Percentiles rank a stretch among this genome's conserved stretches.
Conservation (phyloP, 2,113 vertebrate genomes). For the Psittacara wagleri region DNA sequence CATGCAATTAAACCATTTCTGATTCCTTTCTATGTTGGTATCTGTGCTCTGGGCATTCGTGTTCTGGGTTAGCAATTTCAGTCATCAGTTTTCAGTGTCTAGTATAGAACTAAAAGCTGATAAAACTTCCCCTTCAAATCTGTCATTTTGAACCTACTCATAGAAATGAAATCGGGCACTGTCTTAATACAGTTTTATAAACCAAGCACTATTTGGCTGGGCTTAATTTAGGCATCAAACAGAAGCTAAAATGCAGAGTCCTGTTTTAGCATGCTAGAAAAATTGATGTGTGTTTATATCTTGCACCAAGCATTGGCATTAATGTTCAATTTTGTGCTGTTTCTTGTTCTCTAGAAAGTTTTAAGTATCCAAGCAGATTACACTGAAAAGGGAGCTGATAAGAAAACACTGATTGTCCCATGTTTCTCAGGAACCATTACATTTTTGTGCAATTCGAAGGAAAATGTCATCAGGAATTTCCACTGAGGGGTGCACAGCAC, state of each 20-base stretch:
- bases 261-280: neutral
- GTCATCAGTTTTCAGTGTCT: neutral
- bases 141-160: neutral
- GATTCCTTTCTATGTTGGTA: neutral
- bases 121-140: neutral
- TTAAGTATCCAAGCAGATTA: slow-evolving; percentile 8
- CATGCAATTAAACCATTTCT: neutral
- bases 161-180: neutral
- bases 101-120: neutral
- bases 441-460: neutral
- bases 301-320: neutral
- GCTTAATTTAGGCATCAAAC: slow-evolving; percentile 32
- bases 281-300: neutral
- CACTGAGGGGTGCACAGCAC: neutral
- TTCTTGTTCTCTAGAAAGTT: slow-evolving; percentile 5
- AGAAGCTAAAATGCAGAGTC: slow-evolving; percentile 35
- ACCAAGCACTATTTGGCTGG: slow-evolving; percentile 4
- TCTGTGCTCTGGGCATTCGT: neutral
- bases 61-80: neutral
- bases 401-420: neutral
- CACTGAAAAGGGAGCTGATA: neutral
- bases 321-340: neutral
- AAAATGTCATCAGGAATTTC: neutral
- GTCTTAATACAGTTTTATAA: slow-evolving; percentile 34
- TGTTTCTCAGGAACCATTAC: neutral